Evolutionary conservation across 2,888 invertebrate genomes (phyloP).

Genomic region (Drosophila meridiana): DNA sequence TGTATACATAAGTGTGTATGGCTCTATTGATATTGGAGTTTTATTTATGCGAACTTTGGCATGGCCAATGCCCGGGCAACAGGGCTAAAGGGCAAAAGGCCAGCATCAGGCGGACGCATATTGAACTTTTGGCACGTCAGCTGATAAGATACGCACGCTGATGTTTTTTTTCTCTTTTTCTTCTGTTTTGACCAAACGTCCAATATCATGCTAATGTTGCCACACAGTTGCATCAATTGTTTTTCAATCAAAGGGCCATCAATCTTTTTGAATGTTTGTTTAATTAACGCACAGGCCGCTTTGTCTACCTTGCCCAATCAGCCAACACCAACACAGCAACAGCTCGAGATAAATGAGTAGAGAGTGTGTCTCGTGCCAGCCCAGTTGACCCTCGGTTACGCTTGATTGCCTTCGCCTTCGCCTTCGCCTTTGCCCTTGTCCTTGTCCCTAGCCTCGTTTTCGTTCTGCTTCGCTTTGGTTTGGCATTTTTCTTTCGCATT

Average conservation of each 20-base stretch:
- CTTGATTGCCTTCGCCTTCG: slow-evolving; percentile 59
- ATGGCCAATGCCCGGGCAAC: slow-evolving; percentile 4
- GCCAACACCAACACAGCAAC: slow-evolving; percentile 12
- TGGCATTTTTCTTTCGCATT: slow-evolving; percentile 77
- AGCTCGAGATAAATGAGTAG: slow-evolving; percentile 43
- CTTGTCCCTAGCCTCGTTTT: slow-evolving; percentile 14
- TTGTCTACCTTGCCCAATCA: slow-evolving; percentile 54
- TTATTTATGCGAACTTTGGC: slow-evolving; percentile 73
- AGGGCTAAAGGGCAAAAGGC: not conserved
- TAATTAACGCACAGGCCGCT: slow-evolving; percentile 73
- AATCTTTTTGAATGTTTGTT: slow-evolving; percentile 81
- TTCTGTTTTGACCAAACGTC: slow-evolving; percentile 43
- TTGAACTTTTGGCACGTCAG: slow-evolving; percentile 68
- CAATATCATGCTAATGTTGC: slow-evolving; percentile 80
- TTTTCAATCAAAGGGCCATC: slow-evolving; percentile 84
- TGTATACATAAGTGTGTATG: slow-evolving; percentile 51
- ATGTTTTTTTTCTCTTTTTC: slow-evolving; percentile 8
- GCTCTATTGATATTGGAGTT: slow-evolving; percentile 66
- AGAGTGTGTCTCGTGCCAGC: slow-evolving; percentile 57
- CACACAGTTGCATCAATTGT: slow-evolving; percentile 83
- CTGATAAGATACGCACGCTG: slow-evolving; percentile 68
- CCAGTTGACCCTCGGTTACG: slow-evolving; percentile 71
- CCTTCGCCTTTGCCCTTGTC: slow-evolving; percentile 8
- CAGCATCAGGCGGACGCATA: slow-evolving; percentile 30
- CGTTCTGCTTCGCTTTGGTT: slow-evolving; percentile 31